These are phyloP conservation scores for Clarias macrocephalus DNA, from an alignment of 2,113 vertebrate species.

Conservation along the genomic window DNA sequence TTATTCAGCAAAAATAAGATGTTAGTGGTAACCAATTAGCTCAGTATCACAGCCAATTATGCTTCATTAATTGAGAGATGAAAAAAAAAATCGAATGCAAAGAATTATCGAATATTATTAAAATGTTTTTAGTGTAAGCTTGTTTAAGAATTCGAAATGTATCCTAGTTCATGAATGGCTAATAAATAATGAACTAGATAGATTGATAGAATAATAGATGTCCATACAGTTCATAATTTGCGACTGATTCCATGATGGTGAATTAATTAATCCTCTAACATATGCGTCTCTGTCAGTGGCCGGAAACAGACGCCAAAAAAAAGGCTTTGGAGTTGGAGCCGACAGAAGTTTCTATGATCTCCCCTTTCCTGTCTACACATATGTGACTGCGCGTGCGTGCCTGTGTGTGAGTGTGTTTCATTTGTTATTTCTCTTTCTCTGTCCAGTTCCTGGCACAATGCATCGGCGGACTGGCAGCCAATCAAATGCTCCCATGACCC, in stretches of 20 bases:
- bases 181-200: neutral
- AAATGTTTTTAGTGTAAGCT: too few relatives aligned
- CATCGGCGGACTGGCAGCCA: constrained; percentile 68
- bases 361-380: constrained; percentile 57
- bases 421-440: constrained; percentile 70
- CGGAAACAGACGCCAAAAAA: constrained; percentile 68
- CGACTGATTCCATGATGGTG: constrained; percentile 8
- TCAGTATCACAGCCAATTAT: neutral
- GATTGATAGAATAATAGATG: constrained; percentile 11
- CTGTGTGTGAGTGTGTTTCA: constrained; percentile 16
- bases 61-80: neutral
- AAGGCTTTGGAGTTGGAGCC: constrained; percentile 68
- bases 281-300: constrained; percentile 57
- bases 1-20: neutral
- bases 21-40: neutral
- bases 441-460: constrained; percentile 67
- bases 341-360: constrained; percentile 74
- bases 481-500: constrained; percentile 75
- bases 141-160: neutral
- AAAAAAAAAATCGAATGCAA: neutral
- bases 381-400: constrained; percentile 49
- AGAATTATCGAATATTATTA: neutral
- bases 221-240: constrained; percentile 9
- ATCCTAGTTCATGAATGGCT: neutral
- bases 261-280: constrained; percentile 60